phyloP scores from a whole-genome alignment of 2,113 vertebrate species.

The Indicator indicator region DNA sequence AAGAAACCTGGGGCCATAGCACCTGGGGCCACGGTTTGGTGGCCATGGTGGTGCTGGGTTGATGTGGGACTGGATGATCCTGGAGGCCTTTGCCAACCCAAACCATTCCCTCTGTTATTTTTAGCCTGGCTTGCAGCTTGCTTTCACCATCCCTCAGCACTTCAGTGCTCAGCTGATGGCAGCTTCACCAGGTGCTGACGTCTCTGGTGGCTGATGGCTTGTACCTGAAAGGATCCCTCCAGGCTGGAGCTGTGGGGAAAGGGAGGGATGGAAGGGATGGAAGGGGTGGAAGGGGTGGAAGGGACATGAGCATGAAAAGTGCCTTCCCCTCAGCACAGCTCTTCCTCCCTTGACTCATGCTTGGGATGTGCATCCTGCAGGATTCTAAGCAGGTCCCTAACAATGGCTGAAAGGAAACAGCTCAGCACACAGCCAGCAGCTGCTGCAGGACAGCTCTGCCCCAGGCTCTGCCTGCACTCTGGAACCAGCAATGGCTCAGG shows the following conservation, averaged over 20 bases:
- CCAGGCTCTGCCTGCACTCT: not conserved
- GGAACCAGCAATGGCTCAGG: not conserved
- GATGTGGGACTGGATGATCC: too few species aligned
- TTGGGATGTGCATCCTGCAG: constrained; percentile 25
- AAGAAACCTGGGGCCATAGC: too few species aligned
- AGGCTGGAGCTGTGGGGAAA: not conserved
- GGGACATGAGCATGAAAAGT: not conserved
- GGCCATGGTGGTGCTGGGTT: too few species aligned
- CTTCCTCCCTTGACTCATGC: not conserved
- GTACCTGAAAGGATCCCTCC: not conserved
- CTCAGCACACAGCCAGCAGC: not conserved
- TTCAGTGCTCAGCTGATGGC: not conserved
- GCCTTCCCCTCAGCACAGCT: not conserved
- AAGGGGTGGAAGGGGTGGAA: not conserved
- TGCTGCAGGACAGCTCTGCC: not conserved
- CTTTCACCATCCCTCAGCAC: not conserved
- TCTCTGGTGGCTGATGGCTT: not conserved
- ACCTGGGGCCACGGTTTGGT: too few species aligned
- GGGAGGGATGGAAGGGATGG: not conserved
- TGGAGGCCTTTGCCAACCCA: too few species aligned
- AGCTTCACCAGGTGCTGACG: not conserved
- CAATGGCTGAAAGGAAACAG: not conserved
- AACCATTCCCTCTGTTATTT: not conserved
- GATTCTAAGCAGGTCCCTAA: not conserved
- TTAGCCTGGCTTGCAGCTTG: not conserved